Base-by-base conservation (phyloP, 1,140 invertebrate genomes). In the Cotesia glomerata region DNA sequence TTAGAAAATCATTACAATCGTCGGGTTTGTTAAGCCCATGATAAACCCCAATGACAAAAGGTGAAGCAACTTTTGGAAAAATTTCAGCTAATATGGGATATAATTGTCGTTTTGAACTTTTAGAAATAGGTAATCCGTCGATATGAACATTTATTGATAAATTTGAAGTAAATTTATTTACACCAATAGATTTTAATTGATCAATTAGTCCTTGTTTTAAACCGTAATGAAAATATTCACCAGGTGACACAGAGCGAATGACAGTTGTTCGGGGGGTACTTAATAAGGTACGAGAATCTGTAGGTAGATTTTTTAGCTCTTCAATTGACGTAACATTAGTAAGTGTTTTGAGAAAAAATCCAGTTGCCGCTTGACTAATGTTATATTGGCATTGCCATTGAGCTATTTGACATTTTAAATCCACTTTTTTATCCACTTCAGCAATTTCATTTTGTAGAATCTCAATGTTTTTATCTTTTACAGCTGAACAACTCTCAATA, bases 41-140 rank as follows among this genome's bases (percentile, higher is more conserved):
- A 71, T 81, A 78, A 36, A 76, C 51, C 9, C 75, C 77, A 51
- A 79, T 67, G 7, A 74, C 51, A 56, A 74, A 69, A 18, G 64
- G 66, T 34, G 35, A 11, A 32, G n/a, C 9, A 34, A 81, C 26
- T 54, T 54, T 26, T 1, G 35, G 45, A 69, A 34, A 72, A 9
- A 78, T 66, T 59, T 63, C 7, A 3, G 56, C 74, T 58, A 80
- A 56, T 61, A 80, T 80, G 16, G 78, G 78, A 71, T 76, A 79
- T 11, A 80, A 62, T 72, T 77, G 62, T 36, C 75, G 70, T 5
- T 63, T 63, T 52, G 65, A 74, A 68, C 77, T 78, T 71, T 74
- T 76, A 14, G 73, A 69, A 35, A 78, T 13, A 49, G 73, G 75
- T 54, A 79, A 45, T 11, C 77, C 77, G 75, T 78, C 77, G 36